Percentiles rank a stretch among this genome's conserved stretches.
phyloP scores from a whole-genome alignment of 2,797 vertebrate species.

The Tragelaphus eurycerus region DNA sequence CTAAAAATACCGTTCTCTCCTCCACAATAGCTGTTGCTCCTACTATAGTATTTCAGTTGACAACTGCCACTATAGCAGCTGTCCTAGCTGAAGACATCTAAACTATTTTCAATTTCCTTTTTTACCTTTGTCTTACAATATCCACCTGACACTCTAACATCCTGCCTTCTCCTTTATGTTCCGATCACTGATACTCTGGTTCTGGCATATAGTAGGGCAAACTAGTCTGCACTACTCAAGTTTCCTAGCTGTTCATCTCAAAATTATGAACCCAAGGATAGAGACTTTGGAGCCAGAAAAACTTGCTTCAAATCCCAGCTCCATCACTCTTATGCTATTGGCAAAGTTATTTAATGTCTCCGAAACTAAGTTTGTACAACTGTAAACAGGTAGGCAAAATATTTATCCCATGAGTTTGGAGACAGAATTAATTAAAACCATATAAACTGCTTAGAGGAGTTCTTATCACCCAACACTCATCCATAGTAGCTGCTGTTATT shows the following conservation, averaged over 20 bases:
- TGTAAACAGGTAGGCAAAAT: not conserved
- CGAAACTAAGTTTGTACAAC: not conserved
- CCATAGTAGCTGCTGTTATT: not conserved
- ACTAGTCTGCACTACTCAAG: not conserved
- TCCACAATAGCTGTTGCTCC: not conserved
- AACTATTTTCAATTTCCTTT: not conserved
- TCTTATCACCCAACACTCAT: not conserved
- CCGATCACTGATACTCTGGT: not conserved
- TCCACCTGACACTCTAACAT: not conserved
- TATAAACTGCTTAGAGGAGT: not conserved
- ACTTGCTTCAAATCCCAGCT: not conserved
- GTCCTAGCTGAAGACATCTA: not conserved
- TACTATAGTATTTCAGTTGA: no score
- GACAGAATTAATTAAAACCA: not conserved
- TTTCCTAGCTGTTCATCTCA: not conserved
- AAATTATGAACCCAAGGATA: not conserved
- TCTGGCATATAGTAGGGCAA: not conserved
- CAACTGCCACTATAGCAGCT: not conserved
- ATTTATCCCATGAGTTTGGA: not conserved
- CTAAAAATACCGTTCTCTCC: not conserved
- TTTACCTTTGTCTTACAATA: not conserved
- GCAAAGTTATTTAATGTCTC: not conserved
- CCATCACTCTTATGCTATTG: not conserved
- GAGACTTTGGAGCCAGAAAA: not conserved
- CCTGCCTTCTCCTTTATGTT: not conserved